These are phyloP conservation scores for Loriculus beryllinus DNA, from an alignment of 2,797 vertebrate species.

Conservation along the genomic window DNA sequence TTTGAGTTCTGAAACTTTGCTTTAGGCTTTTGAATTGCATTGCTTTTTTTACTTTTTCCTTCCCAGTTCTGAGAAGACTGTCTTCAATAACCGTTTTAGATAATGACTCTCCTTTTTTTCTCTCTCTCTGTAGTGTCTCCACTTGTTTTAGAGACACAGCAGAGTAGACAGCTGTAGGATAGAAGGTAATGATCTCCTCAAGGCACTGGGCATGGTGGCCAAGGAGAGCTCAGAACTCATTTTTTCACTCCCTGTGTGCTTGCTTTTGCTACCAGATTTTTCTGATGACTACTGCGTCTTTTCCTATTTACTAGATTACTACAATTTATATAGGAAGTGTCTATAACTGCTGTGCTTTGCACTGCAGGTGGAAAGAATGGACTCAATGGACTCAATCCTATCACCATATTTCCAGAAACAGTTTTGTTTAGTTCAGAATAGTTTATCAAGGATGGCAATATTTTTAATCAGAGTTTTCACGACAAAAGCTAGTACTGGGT, in stretches of 20 bases:
- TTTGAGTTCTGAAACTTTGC: neutral
- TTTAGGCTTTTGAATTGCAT: neutral
- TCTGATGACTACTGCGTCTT: neutral
- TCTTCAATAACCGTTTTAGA: neutral
- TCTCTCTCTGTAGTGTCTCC: neutral
- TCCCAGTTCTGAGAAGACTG: neutral
- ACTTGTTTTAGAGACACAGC: neutral
- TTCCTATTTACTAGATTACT: neutral
- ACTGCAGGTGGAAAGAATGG: neutral
- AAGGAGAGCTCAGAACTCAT: neutral
- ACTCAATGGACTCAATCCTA: neutral
- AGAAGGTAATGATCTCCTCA: neutral
- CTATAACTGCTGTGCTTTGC: neutral
- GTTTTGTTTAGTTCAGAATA: neutral
- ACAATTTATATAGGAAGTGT: neutral
- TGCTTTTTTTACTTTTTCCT: neutral
- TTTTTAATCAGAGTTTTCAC: conserved; percentile 1
- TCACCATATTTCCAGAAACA: neutral
- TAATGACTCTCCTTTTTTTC: neutral
- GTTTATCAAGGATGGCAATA: neutral
- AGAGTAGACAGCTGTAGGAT: neutral
- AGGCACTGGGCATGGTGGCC: rapidly evolving
- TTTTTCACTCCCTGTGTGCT: neutral
- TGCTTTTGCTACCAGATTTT: neutral
- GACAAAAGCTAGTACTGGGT: neutral